Percentiles rank a stretch among this genome's conserved stretches.
These are phyloP conservation scores for Coleophora deauratella DNA, from an alignment of 2,888 invertebrate genomes.

Conservation along the genomic window DNA sequence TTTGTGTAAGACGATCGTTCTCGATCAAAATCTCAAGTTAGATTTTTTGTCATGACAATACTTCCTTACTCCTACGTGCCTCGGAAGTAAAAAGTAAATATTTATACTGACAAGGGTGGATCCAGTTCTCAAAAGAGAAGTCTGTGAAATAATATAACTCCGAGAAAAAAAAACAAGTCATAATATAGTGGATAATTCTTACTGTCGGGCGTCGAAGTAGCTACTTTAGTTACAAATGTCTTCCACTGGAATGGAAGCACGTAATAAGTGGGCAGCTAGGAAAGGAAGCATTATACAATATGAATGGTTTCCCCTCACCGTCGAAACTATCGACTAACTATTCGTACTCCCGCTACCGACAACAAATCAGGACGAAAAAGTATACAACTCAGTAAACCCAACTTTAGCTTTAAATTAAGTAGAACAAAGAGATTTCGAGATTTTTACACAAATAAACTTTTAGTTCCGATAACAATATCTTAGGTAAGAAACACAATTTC, in stretches of 20 bases:
- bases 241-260: slow-evolving; percentile 37
- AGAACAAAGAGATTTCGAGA: neutral
- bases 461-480: no score
- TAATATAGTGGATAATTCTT: slow-evolving; percentile 28
- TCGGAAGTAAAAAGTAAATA: neutral
- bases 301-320: slow-evolving; percentile 53
- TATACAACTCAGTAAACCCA: no score
- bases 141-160: slow-evolving; percentile 14
- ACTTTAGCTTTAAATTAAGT: no score
- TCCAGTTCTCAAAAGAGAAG: neutral
- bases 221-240: slow-evolving; percentile 42
- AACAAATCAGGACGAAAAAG: slow-evolving; percentile 31
- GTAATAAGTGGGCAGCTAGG: slow-evolving; percentile 46
- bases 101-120: neutral
- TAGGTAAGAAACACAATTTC: no score
- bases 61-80: no score
- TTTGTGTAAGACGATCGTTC: no score
- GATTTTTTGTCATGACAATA: no score
- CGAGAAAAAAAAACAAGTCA: slow-evolving; percentile 18
- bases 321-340: slow-evolving; percentile 52
- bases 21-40: no score
- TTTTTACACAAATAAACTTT: no score
- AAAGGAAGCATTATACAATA: slow-evolving; percentile 61
- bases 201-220: slow-evolving; percentile 31
- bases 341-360: slow-evolving; percentile 31